These are phyloP conservation scores for Potamilus streckersoni DNA, from an alignment of 1,140 invertebrate species.

Conservation along the genomic window DNA sequence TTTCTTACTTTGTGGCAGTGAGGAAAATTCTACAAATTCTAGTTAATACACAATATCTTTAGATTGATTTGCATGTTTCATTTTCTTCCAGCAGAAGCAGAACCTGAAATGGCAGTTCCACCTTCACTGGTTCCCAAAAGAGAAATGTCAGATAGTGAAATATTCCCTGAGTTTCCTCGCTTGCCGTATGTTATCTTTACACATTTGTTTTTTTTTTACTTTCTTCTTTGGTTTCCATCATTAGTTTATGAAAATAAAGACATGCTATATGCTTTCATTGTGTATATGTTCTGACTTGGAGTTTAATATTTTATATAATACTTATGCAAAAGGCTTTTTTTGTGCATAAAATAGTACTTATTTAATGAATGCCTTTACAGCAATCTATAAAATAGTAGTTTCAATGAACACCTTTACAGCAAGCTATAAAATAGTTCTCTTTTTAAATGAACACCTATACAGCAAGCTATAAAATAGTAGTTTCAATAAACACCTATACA, in stretches of 20 bases:
- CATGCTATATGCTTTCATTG: neutral
- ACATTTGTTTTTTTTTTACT: neutral
- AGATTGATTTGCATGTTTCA: neutral
- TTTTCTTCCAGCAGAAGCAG: constrained; percentile 1
- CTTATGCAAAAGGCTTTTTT: too few species aligned
- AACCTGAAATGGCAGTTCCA: neutral
- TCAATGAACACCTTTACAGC: too few species aligned
- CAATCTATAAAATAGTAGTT: too few species aligned
- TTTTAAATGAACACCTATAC: too few species aligned
- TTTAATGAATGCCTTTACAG: too few species aligned
- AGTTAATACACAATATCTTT: neutral
- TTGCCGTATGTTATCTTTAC: constrained; percentile 20
- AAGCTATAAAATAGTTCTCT: too few species aligned
- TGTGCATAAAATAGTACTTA: too few species aligned
- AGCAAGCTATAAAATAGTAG: too few species aligned
- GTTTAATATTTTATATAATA: neutral
- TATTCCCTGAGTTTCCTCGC: constrained; percentile 37
- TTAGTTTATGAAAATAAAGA: too few species aligned
- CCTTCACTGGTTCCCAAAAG: neutral
- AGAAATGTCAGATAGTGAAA: constrained; percentile 28
- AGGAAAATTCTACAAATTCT: neutral
- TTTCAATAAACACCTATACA: too few species aligned
- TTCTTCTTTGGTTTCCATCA: too few species aligned
- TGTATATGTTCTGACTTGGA: neutral
- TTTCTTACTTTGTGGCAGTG: neutral